Evolutionary conservation across 2,113 vertebrate species (phyloP), one percentile per base, ranked within the genome.

Genomic region (Jaculus jaculus): DNA sequence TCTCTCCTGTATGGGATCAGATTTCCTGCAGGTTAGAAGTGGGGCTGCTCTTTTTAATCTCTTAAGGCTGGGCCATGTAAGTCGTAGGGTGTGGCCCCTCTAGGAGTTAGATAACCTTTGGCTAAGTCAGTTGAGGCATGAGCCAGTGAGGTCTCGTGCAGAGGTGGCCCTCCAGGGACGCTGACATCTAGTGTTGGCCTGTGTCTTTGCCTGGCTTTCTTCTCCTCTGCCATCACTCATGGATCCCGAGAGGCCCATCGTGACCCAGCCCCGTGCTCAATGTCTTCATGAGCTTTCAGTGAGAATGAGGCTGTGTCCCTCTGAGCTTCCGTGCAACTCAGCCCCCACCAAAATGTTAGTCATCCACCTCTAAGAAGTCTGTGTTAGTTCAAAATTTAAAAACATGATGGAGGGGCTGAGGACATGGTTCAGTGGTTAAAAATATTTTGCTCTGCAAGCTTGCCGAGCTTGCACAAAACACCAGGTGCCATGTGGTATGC

Each of bases 331-430:
- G 39, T 6, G 42, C 0, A 28, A 10, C 23, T 68, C 65, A 37
- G 73, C 26, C 26, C 3, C 17, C 3, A 42, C 0, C 47, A 69
- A 66, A 86, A 63, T 20, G 16, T 54, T 75, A 89, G 61, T 81
- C 37, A 63, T n/a, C 17, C 86, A 28, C 58, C 18, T 92, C 79
- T 74, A 94, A 39, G 73, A 63, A 85, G 84, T 73, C 30, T n/a
- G 47, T 73, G 34, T 77, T 69, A 34, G 72, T 18, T 61, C 8
- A 32, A 65, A 72, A 84, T 77, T 32, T 42, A 83, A 90, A 75
- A 17, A 20, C 18, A 81, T 42, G 42, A 20, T 30, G 5, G 54
- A 54, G 54, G 54, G 54, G 54, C 54, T 54, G 54, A 16, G 54
- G 54, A 12, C 13, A 54, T 54, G 54, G 54, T 12, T 54, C 54